These are phyloP conservation scores for Balaenoptera acutorostrata DNA, from an alignment of 2,113 vertebrate genomes.

Conservation along the genomic window DNA sequence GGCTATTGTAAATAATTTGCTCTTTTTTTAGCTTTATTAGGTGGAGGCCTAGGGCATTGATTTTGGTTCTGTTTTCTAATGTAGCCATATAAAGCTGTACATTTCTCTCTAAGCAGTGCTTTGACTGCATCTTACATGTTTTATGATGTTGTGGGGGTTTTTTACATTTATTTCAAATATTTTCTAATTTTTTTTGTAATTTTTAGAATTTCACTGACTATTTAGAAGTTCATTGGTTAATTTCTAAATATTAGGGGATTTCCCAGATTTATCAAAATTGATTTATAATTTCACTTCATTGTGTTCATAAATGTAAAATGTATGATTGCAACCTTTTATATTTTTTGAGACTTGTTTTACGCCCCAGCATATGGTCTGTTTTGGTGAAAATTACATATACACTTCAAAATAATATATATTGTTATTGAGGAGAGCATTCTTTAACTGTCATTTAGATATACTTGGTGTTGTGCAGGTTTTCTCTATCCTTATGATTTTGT, in stretches of 20 bases:
- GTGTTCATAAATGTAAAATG: background rate
- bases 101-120: background rate
- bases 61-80: background rate
- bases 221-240: background rate
- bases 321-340: background rate
- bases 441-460: background rate
- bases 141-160: background rate
- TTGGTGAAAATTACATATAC: background rate
- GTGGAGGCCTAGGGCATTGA: background rate
- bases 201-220: background rate
- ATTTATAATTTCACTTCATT: background rate
- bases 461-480: background rate
- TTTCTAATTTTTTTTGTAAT: constrained; percentile 1
- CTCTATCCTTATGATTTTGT: background rate
- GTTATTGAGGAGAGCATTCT: background rate
- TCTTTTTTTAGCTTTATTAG: background rate
- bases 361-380: background rate
- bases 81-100: background rate
- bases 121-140: background rate
- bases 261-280: background rate
- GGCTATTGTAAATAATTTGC: background rate
- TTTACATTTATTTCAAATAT: background rate
- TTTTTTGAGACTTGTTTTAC: background rate
- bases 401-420: background rate
- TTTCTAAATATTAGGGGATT: background rate